Evolutionary conservation across 2,113 vertebrate genomes (phyloP).

Genomic region (Melanostigma gelatinosum): DNA sequence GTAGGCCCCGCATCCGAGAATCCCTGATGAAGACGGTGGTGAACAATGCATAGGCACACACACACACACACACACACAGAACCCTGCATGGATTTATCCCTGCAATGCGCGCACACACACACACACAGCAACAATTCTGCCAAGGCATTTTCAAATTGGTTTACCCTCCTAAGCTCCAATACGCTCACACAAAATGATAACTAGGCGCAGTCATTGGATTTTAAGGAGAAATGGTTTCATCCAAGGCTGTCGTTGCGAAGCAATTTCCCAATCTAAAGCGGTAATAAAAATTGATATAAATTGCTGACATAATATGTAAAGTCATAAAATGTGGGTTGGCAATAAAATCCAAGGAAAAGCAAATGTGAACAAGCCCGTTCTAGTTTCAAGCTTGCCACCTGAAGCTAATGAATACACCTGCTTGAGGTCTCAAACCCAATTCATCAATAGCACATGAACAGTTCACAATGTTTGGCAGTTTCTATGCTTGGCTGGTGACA

Average conservation of each 20-base stretch:
- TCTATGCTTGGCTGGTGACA: slow-evolving; percentile 2
- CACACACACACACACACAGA: slow-evolving; percentile 32
- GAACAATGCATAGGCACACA: slow-evolving; percentile 6
- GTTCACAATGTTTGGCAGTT: slow-evolving; percentile 24
- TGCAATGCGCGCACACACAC: slow-evolving; percentile 41
- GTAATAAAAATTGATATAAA: slow-evolving; percentile 56
- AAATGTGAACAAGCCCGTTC: slow-evolving; percentile 9
- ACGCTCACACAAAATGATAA: slow-evolving; percentile 59
- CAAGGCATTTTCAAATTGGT: slow-evolving; percentile 65
- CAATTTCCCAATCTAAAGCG: slow-evolving; percentile 43
- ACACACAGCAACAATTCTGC: slow-evolving; percentile 57
- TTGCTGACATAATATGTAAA: slow-evolving; percentile 45
- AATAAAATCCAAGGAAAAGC: slow-evolving; percentile 15
- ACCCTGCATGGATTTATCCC: slow-evolving; percentile 22
- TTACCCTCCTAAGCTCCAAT: slow-evolving; percentile 55
- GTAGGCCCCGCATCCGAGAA: slow-evolving; percentile 18
- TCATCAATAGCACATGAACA: slow-evolving; percentile 21
- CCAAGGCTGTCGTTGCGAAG: slow-evolving; percentile 26
- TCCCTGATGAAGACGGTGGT: slow-evolving; percentile 32
- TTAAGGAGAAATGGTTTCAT: slow-evolving; percentile 53
- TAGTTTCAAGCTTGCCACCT: slow-evolving; percentile 33
- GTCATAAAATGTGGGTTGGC: slow-evolving; percentile 24
- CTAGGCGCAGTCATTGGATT: slow-evolving; percentile 64
- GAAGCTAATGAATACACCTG: slow-evolving; percentile 43
- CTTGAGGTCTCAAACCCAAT: slow-evolving; percentile 29